A percentile compares a stretch with the other conserved stretches of the same genome.
Conservation (phyloP, 2,113 vertebrate genomes). For the Strigops habroptila region DNA sequence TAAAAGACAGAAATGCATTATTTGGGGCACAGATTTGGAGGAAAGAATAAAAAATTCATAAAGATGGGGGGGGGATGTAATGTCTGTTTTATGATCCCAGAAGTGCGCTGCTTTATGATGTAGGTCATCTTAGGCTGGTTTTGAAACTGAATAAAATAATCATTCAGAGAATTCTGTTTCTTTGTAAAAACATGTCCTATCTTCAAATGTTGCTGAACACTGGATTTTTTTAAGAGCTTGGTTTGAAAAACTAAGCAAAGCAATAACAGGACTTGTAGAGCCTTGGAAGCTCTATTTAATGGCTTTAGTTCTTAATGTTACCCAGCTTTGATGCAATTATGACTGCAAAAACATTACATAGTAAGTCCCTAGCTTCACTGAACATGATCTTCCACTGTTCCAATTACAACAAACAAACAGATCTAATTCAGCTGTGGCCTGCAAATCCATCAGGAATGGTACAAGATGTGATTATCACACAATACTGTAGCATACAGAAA, state of each 20-base stretch:
- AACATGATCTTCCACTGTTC: background rate
- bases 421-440: background rate
- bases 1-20: background rate
- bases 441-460: background rate
- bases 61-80: accelerated
- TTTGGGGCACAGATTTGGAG: background rate
- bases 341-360: background rate
- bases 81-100: background rate
- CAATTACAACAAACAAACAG: background rate
- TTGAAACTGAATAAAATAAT: background rate
- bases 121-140: background rate
- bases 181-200: background rate
- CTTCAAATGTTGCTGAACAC: background rate
- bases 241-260: background rate
- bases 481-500: background rate
- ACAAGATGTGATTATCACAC: background rate
- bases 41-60: background rate
- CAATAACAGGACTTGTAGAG: background rate
- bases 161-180: background rate
- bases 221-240: background rate
- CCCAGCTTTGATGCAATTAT: background rate
- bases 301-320: background rate
- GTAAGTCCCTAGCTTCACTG: background rate
- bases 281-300: background rate
- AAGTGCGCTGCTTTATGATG: background rate